phyloP scores from a whole-genome alignment of 1,140 invertebrate genomes.

The honey bee (Apis mellifera) region DNA sequence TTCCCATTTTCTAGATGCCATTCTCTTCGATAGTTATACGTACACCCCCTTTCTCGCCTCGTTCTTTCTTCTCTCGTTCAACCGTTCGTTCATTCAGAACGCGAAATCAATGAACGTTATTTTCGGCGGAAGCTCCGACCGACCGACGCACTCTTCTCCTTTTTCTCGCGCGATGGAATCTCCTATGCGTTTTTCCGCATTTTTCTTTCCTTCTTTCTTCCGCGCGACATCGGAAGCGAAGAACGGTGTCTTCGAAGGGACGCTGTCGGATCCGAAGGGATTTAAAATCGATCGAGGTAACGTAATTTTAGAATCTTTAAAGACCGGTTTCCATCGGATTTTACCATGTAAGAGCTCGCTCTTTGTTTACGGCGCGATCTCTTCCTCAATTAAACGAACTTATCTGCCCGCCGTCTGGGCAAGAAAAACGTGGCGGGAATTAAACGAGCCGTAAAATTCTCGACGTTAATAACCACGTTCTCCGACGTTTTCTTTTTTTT shows the following conservation, averaged over 20 bases:
- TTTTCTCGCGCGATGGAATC: not conserved
- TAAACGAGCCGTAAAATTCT: conserved; percentile 62
- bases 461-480: conserved; percentile 64
- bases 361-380: conserved; percentile 58
- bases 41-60: conserved; percentile 37
- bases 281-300: conserved; percentile 1
- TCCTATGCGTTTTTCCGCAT: not conserved
- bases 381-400: conserved; percentile 59
- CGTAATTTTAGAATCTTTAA: conserved; percentile 47
- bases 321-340: conserved; percentile 51
- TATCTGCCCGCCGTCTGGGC: not conserved
- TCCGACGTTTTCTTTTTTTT: conserved; percentile 23
- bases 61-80: conserved; percentile 38
- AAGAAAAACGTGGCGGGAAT: conserved; percentile 42
- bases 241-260: too few species aligned
- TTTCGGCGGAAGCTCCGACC: conserved; percentile 62
- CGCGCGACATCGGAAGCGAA: too few species aligned
- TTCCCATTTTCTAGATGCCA: conserved; percentile 56
- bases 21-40: conserved; percentile 49
- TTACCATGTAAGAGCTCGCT: conserved; percentile 15
- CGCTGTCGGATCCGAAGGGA: not conserved
- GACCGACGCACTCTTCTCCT: not conserved
- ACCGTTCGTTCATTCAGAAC: conserved; percentile 64
- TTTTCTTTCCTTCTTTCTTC: not conserved
- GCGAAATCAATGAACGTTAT: conserved; percentile 73